Base-by-base conservation (phyloP, 2,797 vertebrate species). In the Sebastiscus tertius region DNA sequence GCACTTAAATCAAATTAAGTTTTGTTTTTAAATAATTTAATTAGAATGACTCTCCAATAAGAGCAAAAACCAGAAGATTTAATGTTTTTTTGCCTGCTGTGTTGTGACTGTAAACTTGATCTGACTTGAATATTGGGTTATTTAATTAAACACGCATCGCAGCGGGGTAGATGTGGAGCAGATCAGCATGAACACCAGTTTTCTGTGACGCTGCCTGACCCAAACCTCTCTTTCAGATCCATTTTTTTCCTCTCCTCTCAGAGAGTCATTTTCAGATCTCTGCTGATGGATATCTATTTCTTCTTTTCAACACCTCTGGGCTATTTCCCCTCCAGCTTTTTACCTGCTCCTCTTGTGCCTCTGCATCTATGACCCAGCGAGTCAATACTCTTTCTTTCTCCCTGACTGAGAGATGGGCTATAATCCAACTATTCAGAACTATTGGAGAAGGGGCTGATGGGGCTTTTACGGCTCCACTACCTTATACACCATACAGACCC, bases 281-380 rank as follows among this genome's bases (percentile, higher is more conserved):
- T 54, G 49, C 72, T 80, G 80, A 79, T 83, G 75, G 84, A 80
- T 68, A 76, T 77, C 71, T 14, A 73, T 85, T 87, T 12, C 64
- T 31, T 77, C 66, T 79, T 88, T 85, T 83, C 56, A 65, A 31
- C 69, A 70, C 70, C 82, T 83, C 42, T 1, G 34, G 31, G 61
- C 64, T 70, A 42, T 39, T 89, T 82, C 82, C 14, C 58, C 56
- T 72, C 14, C 22, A 72, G 55, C 70, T 63, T 56, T 73, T 18
- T 61, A 83, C 70, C 59, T 70, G 46, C 62, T 83, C 59, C 10
- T 66, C 59, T 69, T 69, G 54, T 69, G 63, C 72, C 74, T 59
- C 39, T 80, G 75, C 22, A 22, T 87, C 61, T 71, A 29, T 74
- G 75, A 87, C 80, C 75, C 83, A 84, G 77, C 16, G n/a, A 67